phyloP scores from a whole-genome alignment of 2,888 invertebrate genomes.

The Odiellus spinosus region DNA sequence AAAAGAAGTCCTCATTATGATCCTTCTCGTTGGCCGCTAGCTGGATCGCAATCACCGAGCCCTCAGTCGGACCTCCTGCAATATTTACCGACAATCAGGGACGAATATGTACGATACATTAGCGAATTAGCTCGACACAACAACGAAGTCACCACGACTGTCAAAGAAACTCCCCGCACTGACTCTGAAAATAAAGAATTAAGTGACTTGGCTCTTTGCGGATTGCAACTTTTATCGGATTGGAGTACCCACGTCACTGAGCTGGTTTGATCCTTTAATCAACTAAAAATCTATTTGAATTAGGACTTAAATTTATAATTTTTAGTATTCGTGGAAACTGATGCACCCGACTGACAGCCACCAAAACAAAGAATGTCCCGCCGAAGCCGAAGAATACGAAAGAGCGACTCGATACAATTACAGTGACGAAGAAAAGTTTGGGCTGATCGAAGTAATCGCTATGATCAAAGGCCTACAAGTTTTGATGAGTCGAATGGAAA shows the following conservation, averaged over 20 bases:
- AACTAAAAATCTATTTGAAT: neutral
- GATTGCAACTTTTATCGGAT: constrained; percentile 78
- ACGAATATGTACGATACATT: constrained; percentile 93
- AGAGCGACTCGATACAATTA: constrained; percentile 94
- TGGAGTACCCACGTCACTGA: constrained; percentile 97
- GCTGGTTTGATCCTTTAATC: constrained; percentile 34
- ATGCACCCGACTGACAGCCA: constrained; percentile 95
- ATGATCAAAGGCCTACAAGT: constrained; percentile 98
- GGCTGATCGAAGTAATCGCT: constrained; percentile 82
- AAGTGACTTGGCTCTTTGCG: constrained; percentile 74
- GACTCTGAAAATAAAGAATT: constrained; percentile 83
- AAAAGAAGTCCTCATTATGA: constrained; percentile 86
- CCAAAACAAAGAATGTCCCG: constrained; percentile 82
- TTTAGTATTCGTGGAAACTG: constrained; percentile 81
- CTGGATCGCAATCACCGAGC: constrained; percentile 60
- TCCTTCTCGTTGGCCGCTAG: constrained; percentile 69
- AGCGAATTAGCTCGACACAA: constrained; percentile 85
- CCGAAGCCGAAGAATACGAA: constrained; percentile 96
- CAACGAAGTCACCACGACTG: constrained; percentile 66
- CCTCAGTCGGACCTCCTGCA: constrained; percentile 90
- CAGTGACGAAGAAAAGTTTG: constrained; percentile 90
- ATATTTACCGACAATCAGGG: constrained; percentile 74
- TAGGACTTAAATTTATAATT: neutral
- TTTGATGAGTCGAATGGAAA: constrained; percentile 91
- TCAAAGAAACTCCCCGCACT: constrained; percentile 70